Percentiles rank a stretch among this genome's conserved stretches.
Conservation (phyloP, 2,113 vertebrate genomes). For the Platichthys stellatus region DNA sequence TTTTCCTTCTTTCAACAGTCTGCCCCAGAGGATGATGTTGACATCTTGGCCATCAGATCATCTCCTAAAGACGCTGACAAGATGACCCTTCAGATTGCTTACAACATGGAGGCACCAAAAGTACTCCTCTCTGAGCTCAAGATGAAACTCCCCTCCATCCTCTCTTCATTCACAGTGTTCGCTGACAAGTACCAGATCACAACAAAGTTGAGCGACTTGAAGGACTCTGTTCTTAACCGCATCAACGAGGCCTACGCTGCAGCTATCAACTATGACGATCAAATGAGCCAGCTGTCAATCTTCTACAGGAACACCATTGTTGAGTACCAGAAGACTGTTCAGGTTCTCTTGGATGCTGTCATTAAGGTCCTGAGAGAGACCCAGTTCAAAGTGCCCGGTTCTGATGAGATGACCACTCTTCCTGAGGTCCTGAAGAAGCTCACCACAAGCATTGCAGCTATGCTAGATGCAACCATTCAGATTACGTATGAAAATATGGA, state of each 20-base stretch:
- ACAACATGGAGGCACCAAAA: constrained; percentile 82
- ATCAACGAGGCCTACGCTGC: constrained; percentile 69
- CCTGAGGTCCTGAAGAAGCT: constrained; percentile 80
- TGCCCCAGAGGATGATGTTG: constrained; percentile 82
- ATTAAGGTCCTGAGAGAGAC: constrained; percentile 83
- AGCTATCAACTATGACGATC: constrained; percentile 65
- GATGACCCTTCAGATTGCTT: constrained; percentile 81
- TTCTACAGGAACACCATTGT: constrained; percentile 75
- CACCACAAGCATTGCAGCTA: constrained; percentile 58
- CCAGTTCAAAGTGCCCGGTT: constrained; percentile 83
- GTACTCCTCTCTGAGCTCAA: constrained; percentile 82
- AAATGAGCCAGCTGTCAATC: constrained; percentile 77
- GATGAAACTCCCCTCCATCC: constrained; percentile 75
- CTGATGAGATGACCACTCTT: constrained; percentile 76
- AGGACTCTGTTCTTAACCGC: constrained; percentile 62
- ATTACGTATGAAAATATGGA: constrained; percentile 63
- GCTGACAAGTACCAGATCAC: constrained; percentile 77
- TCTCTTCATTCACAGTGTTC: constrained; percentile 53
- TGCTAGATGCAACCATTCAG: constrained; percentile 57
- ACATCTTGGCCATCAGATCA: constrained; percentile 82
- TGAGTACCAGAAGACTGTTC: constrained; percentile 77
- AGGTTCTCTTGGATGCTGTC: constrained; percentile 78
- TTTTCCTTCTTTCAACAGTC: constrained; percentile 78
- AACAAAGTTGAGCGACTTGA: constrained; percentile 53
- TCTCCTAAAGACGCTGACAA: constrained; percentile 65